Conservation (phyloP, 1,140 invertebrate species). For the Gyrodactylus bullatarudis region DNA sequence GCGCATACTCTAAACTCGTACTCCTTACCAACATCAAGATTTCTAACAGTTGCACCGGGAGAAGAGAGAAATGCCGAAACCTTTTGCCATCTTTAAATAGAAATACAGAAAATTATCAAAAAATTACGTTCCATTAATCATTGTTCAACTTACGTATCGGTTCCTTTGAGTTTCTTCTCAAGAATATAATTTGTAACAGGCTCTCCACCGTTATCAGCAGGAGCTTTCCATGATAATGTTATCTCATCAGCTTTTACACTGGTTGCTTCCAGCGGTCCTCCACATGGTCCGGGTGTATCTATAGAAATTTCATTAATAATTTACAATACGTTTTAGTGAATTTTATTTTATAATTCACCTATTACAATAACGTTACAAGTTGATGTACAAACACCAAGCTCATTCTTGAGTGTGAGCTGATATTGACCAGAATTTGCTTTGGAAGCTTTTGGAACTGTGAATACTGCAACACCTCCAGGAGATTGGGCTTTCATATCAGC, state of each 20-base stretch:
- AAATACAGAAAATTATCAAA: neutral
- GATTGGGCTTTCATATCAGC: neutral
- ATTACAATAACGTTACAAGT: constrained; percentile 67
- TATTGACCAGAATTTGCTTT: constrained; percentile 60
- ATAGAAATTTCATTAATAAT: neutral
- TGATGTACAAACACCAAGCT: constrained; percentile 63
- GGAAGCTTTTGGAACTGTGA: constrained; percentile 26
- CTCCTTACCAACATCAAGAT: constrained; percentile 48
- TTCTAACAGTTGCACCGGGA: constrained; percentile 49
- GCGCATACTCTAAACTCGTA: constrained; percentile 93
- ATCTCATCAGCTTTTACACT: constrained; percentile 76
- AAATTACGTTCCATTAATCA: neutral
- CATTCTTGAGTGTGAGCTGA: constrained; percentile 58
- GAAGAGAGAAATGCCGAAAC: constrained; percentile 44
- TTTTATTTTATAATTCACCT: constrained; percentile 17
- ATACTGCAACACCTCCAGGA: neutral
- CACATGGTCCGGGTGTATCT: constrained; percentile 36
- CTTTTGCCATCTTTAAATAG: neutral
- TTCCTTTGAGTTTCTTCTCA: constrained; percentile 46
- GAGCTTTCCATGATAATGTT: constrained; percentile 71
- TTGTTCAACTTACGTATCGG: constrained; percentile 11
- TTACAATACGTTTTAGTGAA: constrained; percentile 10
- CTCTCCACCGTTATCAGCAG: constrained; percentile 46
- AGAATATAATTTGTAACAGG: constrained; percentile 79
- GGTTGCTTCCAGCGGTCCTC: constrained; percentile 39